Evolutionary conservation across 2,113 vertebrate genomes (phyloP), one percentile per base, ranked within the genome.

Genomic region (Vidua chalybeata): DNA sequence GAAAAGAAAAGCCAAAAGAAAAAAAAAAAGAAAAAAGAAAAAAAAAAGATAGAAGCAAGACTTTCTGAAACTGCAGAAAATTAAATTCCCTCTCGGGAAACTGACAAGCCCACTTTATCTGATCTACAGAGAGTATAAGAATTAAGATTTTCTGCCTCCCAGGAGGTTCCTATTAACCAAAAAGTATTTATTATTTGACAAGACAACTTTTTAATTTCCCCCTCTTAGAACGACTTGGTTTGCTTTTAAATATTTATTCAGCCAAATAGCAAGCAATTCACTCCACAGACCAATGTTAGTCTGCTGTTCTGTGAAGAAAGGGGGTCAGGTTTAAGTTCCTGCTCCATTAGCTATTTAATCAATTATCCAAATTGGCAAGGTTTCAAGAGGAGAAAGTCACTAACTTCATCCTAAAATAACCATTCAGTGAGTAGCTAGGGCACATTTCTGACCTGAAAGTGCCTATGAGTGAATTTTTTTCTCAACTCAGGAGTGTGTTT

Each of bases 201-300:
- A 69, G 54, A 80, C 64, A 82, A 82, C 54, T 84, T 95, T 81
- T 92, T 86, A 68, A 84, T 90, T 93, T 93, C 86, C 68, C 56
- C 61, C 83, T 78, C 64, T 75, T 84, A 39, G 67, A 97, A 80
- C 52, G 28, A 43, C 84, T 84, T 35, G 21, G 48, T 92, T 94
- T 94, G 68, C 61, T 90, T 90, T 96, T 75, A 95, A 96, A 91
- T 96, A 93, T 95, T 97, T 95, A 93, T 92, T 93, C 68, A 88
- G 76, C 59, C 86, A 95, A 86, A 94, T 35, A 89, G 84, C 61
- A 84, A 84, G 80, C 45, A 87, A 91, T 73, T 94, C 78, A 84
- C 66, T 93, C 37, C 66, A 66, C 28, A 85, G 79, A 85, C 78
- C 71, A 62, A 49, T 46, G 58, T 62, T 90, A 91, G 64, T n/a